Evolutionary conservation across 1,140 invertebrate species (phyloP).

Genomic region (Harlomillsia oculata): DNA sequence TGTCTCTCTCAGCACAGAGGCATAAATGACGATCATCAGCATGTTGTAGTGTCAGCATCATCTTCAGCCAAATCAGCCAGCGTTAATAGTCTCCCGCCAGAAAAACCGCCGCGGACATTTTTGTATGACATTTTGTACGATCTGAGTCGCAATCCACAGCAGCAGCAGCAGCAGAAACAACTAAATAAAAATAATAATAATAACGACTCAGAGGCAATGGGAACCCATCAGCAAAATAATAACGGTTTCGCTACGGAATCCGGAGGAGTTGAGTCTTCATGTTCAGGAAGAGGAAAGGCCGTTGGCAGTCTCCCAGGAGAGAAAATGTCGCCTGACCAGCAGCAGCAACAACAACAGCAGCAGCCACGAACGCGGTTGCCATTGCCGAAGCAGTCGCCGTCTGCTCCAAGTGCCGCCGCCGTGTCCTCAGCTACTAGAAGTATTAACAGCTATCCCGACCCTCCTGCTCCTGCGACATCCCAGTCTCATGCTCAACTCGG

Average conservation of each 20-base stretch:
- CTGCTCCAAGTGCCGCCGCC: too few species aligned
- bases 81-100: constrained; percentile 18
- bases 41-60: too few species aligned
- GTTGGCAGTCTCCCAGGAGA: neutral
- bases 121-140: constrained; percentile 29
- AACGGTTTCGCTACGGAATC: too few species aligned
- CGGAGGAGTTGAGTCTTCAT: too few species aligned
- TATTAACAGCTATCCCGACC: too few species aligned
- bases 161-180: neutral
- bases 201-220: neutral
- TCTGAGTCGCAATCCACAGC: neutral
- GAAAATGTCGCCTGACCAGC: neutral
- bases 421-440: too few species aligned
- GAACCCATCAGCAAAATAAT: too few species aligned
- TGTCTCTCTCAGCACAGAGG: too few species aligned
- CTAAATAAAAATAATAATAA: neutral
- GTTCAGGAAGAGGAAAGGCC: too few species aligned
- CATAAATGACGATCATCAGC: too few species aligned
- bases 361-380: neutral
- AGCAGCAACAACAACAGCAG: neutral
- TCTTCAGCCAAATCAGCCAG: neutral
- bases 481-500: too few species aligned
- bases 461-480: too few species aligned
- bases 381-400: neutral
- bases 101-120: constrained; percentile 34